phyloP scores from a whole-genome alignment of 2,888 invertebrate species.

The Volucella inflata region DNA sequence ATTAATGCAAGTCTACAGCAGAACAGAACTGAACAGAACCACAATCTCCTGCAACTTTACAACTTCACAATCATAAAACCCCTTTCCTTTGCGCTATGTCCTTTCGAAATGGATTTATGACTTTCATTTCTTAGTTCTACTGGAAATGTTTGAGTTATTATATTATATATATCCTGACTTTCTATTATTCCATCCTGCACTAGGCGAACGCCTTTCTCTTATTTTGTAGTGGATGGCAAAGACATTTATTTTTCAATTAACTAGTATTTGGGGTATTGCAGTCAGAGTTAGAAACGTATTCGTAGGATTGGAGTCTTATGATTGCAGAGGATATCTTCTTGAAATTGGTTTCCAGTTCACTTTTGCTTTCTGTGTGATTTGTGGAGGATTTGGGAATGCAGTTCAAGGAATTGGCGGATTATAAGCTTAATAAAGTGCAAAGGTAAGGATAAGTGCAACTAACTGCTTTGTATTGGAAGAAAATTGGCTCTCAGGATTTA shows the following conservation, averaged over 20 bases:
- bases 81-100: neutral
- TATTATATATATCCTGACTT: neutral
- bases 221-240: neutral
- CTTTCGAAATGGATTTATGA: slow-evolving; percentile 37
- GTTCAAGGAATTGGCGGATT: slow-evolving; percentile 5
- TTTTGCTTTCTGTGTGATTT: slow-evolving; percentile 9
- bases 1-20: no score
- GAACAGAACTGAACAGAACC: no score
- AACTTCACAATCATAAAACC: neutral
- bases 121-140: neutral
- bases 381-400: slow-evolving; percentile 2
- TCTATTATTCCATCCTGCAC: neutral
- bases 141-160: slow-evolving; percentile 16
- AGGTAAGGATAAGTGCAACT: slow-evolving; percentile 2
- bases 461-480: neutral
- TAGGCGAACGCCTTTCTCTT: neutral
- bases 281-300: neutral
- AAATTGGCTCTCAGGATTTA: neutral
- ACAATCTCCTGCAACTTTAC: no score
- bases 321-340: slow-evolving; percentile 3
- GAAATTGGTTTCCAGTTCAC: slow-evolving; percentile 11
- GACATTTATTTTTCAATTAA: slow-evolving; percentile 18
- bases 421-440: slow-evolving; percentile 5
- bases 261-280: no score
- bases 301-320: neutral